A percentile compares a stretch with the other conserved stretches of the same genome.
phyloP scores from a whole-genome alignment of 2,113 vertebrate species.

The Colossoma macropomum region DNA sequence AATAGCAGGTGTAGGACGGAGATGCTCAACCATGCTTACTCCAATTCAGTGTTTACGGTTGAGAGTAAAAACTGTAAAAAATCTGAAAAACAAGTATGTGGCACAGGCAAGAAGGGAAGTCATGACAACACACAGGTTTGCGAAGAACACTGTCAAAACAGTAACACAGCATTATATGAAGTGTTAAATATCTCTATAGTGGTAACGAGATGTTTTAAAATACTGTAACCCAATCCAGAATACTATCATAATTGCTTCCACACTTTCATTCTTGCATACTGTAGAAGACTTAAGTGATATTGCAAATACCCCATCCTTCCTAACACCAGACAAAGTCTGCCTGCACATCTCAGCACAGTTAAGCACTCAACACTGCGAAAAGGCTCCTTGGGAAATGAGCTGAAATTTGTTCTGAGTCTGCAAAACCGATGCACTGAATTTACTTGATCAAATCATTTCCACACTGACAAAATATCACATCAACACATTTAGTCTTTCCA shows the following conservation, averaged over 20 bases:
- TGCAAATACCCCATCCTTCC: neutral
- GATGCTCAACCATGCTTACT: neutral
- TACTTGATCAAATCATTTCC: neutral
- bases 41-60: neutral
- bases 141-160: neutral
- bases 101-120: neutral
- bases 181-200: neutral
- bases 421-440: neutral
- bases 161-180: neutral
- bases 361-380: too few species aligned
- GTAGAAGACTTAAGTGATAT: neutral
- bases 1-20: neutral
- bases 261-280: neutral
- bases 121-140: neutral
- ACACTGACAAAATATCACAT: too few species aligned
- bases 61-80: neutral
- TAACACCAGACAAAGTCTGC: neutral
- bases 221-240: neutral
- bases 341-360: neutral
- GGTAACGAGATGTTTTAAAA: neutral
- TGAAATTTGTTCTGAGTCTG: neutral
- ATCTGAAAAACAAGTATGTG: neutral
- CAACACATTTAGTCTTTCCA: too few species aligned
- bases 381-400: neutral
- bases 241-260: neutral